These are phyloP conservation scores for Cydia pomonella DNA, from an alignment of 1,140 invertebrate species.

Conservation along the genomic window DNA sequence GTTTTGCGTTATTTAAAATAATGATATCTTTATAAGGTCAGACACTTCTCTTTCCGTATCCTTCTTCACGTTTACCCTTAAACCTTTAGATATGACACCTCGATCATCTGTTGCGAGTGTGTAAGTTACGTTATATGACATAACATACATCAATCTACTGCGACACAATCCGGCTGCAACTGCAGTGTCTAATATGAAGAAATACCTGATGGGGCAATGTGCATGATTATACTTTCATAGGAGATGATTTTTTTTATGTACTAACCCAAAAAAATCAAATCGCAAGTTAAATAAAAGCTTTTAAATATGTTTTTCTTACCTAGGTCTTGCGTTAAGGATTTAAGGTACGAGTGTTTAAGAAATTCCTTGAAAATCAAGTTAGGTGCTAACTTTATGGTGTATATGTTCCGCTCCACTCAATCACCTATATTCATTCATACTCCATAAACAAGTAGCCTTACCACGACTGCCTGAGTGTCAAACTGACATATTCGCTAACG, in stretches of 20 bases:
- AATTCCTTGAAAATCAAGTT: background rate
- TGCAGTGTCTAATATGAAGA: constrained; percentile 1
- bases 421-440: too few species aligned
- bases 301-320: background rate
- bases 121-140: background rate
- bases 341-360: background rate
- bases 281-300: too few species aligned
- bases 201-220: background rate
- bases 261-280: too few species aligned
- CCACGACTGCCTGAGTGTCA: too few species aligned
- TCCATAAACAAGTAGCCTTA: too few species aligned
- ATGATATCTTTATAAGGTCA: background rate
- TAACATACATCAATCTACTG: background rate
- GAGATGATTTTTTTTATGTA: background rate
- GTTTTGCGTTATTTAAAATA: too few species aligned
- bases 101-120: background rate
- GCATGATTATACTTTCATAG: too few species aligned
- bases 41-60: too few species aligned
- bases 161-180: background rate
- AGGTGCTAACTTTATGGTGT: background rate
- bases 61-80: too few species aligned
- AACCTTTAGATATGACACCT: background rate
- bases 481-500: too few species aligned
- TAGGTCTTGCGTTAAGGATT: background rate
- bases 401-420: too few species aligned